Base-by-base conservation (phyloP, 2,888 invertebrate genomes). In the Drosophila merina region DNA sequence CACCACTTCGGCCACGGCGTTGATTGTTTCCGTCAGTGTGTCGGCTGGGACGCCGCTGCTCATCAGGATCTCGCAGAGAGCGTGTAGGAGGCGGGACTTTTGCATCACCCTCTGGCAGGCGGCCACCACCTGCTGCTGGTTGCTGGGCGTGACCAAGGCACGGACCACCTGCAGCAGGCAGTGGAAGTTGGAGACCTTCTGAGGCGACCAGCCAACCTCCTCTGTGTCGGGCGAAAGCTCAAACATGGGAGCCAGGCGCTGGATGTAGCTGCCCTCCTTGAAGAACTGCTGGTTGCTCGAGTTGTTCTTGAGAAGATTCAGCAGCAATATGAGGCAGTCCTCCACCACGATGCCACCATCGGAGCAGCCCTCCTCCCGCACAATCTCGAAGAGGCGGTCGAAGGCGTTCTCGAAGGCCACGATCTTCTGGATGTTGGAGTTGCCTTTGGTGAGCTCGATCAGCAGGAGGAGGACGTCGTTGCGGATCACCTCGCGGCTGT, bases 351-450 rank as follows among this genome's bases (percentile, higher is more conserved):
- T 98, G 71, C 98, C 98, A 49, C 98, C 99, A 90, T 98, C 97
- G 1, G 97, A 96, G 81, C 95, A 96, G 3, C 98, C 98, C 92
- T 99, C 99, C 63, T 96, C 95, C 2, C 93, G 94, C 9, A 99
- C 96, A 8, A 99, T 98, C 90, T 98, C 97, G 80, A 99, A 96
- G 30, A 99, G 93, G 76, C 97, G 94, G 91, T 99, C 99, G 90
- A 99, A 99, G 0, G 98, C 98, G 92, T 99, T 99, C 91, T 99
- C 99, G 91, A 99, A 99, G 0, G 99, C 99, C 0, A 99, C 98
- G 86, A 99, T 99, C 92, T 99, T 99, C 91, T 99, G 99, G 85
- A 99, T 98, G 91, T 98, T 99, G 0, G 98, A 97, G 92, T 99
- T 99, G 10, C 92, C 90, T 70, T 92, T 96, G 0, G 99, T 99